Conservation (phyloP, 2,797 vertebrate genomes). For the Eleutherodactylus coqui region DNA sequence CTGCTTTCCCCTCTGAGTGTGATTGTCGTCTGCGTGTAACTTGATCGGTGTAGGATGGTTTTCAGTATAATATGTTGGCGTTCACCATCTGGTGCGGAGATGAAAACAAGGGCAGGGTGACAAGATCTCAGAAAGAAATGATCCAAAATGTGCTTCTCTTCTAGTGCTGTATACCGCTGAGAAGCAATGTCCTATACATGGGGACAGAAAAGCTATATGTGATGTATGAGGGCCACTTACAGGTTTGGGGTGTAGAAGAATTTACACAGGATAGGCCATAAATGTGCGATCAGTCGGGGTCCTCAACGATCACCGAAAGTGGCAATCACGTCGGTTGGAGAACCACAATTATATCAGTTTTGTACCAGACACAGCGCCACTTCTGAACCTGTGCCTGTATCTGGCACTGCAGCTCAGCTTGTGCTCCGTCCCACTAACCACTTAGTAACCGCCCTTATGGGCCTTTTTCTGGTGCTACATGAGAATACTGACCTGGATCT, state of each 20-base stretch:
- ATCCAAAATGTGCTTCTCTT: neutral
- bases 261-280: neutral
- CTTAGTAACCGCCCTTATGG: no score
- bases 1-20: neutral
- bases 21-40: constrained; percentile 8
- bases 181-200: neutral
- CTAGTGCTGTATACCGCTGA: neutral
- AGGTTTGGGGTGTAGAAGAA: no score
- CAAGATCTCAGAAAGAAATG: constrained; percentile 1
- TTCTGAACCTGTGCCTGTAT: neutral
- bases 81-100: constrained; percentile 28
- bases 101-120: constrained; percentile 36
- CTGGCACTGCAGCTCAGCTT: neutral
- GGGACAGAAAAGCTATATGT: neutral
- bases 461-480: no score
- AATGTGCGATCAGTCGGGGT: neutral
- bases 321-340: neutral
- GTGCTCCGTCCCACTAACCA: neutral
- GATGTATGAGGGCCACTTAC: no score
- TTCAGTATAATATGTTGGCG: constrained; percentile 13
- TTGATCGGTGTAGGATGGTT: constrained; percentile 17
- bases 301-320: no score
- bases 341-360: no score
- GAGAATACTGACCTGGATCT: no score
- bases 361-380: neutral